phyloP scores from a whole-genome alignment of 2,797 vertebrate genomes.

The Epinephelus awoara region DNA sequence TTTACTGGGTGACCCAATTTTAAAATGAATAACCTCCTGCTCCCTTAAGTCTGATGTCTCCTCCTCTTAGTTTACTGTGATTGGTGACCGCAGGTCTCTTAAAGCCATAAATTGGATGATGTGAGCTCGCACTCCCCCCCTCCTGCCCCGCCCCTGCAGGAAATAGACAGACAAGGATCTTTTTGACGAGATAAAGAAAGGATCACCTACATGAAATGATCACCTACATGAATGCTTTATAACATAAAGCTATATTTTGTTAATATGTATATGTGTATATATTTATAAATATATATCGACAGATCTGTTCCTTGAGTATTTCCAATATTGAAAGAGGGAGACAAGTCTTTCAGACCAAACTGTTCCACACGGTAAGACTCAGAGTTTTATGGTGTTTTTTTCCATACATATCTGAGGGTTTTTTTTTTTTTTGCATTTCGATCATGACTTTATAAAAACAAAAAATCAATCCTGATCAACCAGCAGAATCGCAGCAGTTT shows the following conservation, averaged over 20 bases:
- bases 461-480: constrained; percentile 60
- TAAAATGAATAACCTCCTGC: constrained; percentile 24
- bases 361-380: constrained; percentile 57
- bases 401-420: not conserved
- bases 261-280: constrained; percentile 91
- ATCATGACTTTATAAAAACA: constrained; percentile 57
- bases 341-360: constrained; percentile 73
- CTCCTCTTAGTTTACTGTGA: constrained; percentile 64
- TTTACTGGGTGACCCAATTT: constrained; percentile 19
- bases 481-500: constrained; percentile 80
- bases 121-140: constrained; percentile 25
- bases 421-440: constrained; percentile 51
- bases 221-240: constrained; percentile 83
- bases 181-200: constrained; percentile 60
- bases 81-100: constrained; percentile 67
- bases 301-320: constrained; percentile 82
- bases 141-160: constrained; percentile 46
- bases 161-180: constrained; percentile 59
- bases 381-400: constrained; percentile 39
- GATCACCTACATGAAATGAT: constrained; percentile 53
- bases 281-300: constrained; percentile 88
- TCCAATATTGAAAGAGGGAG: constrained; percentile 67
- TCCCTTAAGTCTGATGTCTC: constrained; percentile 42
- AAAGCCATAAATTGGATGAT: constrained; percentile 83
- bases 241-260: constrained; percentile 90